Evolutionary conservation across 2,797 vertebrate genomes (phyloP).

Genomic region (Lophius americanus): DNA sequence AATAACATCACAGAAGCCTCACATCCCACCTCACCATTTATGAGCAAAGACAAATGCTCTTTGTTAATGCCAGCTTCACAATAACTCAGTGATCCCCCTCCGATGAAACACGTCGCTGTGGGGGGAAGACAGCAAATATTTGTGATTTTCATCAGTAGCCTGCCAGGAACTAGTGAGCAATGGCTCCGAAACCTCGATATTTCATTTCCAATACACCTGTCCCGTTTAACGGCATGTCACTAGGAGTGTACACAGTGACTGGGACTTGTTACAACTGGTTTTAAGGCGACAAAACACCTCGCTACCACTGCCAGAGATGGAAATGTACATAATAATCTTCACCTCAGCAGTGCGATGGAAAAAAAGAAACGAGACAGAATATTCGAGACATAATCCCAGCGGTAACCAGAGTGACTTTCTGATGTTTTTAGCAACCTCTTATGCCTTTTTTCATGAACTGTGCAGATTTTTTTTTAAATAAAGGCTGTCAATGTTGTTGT

Average conservation of each 20-base stretch:
- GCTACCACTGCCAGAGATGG: slow-evolving; percentile 19
- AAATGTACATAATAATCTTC: slow-evolving; percentile 37
- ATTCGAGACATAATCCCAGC: slow-evolving; percentile 6
- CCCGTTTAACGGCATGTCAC: slow-evolving; percentile 61
- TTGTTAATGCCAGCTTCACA: slow-evolving; percentile 57
- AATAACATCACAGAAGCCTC: slow-evolving; percentile 41
- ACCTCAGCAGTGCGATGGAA: slow-evolving; percentile 15
- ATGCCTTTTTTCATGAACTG: background rate
- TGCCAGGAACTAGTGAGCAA: slow-evolving; percentile 71
- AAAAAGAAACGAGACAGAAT: background rate
- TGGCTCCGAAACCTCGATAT: slow-evolving; percentile 60
- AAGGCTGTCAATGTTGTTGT: no score
- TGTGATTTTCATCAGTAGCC: slow-evolving; percentile 75
- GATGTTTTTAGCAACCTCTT: background rate
- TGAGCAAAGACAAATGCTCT: slow-evolving; percentile 43
- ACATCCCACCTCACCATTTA: slow-evolving; percentile 22
- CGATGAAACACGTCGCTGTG: slow-evolving; percentile 47
- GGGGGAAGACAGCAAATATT: slow-evolving; percentile 60
- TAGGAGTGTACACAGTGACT: slow-evolving; percentile 48
- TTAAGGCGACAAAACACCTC: slow-evolving; percentile 38
- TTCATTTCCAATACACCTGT: slow-evolving; percentile 69
- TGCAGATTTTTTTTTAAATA: no score
- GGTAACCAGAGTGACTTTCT: background rate
- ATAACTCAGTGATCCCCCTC: slow-evolving; percentile 15
- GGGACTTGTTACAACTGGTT: slow-evolving; percentile 47